These are phyloP conservation scores for Apis dorsata DNA, from an alignment of 1,140 invertebrate genomes.

Conservation along the genomic window DNA sequence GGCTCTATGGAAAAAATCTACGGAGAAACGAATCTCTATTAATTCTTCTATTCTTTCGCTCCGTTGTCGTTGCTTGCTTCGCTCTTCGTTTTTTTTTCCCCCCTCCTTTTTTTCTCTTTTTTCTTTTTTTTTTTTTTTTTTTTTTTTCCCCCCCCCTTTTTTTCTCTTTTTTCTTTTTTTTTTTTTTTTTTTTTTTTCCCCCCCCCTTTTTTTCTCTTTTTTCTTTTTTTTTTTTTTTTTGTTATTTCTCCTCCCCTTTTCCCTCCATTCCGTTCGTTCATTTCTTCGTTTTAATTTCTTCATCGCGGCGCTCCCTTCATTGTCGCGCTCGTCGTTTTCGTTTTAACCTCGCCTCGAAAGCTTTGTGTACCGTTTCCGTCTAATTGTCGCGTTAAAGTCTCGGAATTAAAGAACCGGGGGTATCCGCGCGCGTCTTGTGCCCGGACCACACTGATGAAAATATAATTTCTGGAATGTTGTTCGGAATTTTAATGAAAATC, in stretches of 20 bases:
- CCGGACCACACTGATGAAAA: background rate
- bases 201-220: background rate
- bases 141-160: too few species aligned
- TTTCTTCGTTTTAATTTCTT: conserved; percentile 9
- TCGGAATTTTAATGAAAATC: background rate
- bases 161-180: background rate
- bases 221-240: background rate
- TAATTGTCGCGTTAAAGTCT: conserved; percentile 20
- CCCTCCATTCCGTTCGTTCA: background rate
- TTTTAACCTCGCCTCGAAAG: background rate
- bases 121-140: background rate
- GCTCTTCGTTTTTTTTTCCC: background rate
- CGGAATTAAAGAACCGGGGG: background rate
- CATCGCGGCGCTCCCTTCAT: background rate
- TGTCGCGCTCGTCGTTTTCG: background rate
- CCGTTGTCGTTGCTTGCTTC: background rate
- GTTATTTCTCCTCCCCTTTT: background rate
- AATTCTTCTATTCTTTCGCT: conserved; percentile 18
- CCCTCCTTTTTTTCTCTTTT: background rate
- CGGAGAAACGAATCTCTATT: conserved; percentile 10
- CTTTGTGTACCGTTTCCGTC: conserved; percentile 10
- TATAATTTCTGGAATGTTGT: background rate
- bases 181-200: background rate
- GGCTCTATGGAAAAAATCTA: conserved; percentile 17
- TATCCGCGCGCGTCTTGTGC: background rate